Conservation (phyloP, 2,113 vertebrate species). For the Zeus faber region DNA sequence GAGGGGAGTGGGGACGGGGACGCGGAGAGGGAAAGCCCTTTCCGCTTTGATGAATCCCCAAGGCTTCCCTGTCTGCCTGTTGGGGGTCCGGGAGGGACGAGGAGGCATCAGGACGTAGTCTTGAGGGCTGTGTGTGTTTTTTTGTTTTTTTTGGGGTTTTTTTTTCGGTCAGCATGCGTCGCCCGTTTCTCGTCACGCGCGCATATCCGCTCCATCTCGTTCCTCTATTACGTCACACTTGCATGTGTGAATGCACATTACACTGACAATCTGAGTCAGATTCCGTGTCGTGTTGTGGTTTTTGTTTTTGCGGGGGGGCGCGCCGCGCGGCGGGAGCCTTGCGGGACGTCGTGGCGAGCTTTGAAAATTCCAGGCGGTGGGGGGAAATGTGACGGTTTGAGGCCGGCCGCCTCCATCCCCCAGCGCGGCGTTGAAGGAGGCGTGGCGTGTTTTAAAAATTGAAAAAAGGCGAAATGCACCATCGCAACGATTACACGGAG, state of each 20-base stretch:
- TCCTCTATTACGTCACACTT: too few species aligned
- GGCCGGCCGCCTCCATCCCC: not conserved
- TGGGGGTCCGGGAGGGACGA: not conserved
- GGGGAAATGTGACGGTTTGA: not conserved
- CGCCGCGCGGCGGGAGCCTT: too few species aligned
- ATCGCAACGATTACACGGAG: not conserved
- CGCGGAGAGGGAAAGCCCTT: slow-evolving; percentile 60
- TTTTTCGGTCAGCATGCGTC: too few species aligned
- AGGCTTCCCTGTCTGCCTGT: slow-evolving; percentile 62
- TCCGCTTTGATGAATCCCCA: slow-evolving; percentile 39
- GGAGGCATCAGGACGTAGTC: not conserved
- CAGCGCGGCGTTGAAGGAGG: not conserved
- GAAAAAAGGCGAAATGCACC: not conserved
- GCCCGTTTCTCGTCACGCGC: too few species aligned
- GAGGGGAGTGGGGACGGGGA: slow-evolving; percentile 38
- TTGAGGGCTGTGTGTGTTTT: not conserved
- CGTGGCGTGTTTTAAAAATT: not conserved
- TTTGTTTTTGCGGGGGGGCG: too few species aligned
- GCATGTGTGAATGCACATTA: too few species aligned
- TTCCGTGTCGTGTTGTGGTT: too few species aligned
- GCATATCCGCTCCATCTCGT: too few species aligned
- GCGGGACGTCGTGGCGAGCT: too few species aligned
- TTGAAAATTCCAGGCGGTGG: too few species aligned
- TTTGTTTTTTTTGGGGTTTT: slow-evolving; percentile 8
- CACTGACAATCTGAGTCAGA: too few species aligned